phyloP scores from a whole-genome alignment of 2,888 invertebrate species.

The Orchestes rusci region DNA sequence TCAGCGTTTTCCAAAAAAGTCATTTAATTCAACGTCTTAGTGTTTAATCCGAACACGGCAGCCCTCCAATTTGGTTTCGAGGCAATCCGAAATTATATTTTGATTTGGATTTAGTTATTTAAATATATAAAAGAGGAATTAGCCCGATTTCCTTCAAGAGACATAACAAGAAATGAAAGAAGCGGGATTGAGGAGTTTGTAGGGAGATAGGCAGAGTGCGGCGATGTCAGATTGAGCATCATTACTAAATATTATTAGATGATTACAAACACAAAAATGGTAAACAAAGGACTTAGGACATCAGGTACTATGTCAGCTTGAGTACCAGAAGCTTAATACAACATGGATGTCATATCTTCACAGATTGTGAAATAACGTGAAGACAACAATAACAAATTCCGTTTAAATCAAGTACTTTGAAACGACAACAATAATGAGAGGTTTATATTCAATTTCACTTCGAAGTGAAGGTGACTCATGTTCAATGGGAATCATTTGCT shows the following conservation, averaged over 20 bases:
- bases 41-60: conserved; percentile 20
- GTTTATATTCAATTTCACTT: too few species aligned
- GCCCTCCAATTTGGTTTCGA: conserved; percentile 19
- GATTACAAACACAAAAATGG: not conserved
- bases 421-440: too few species aligned
- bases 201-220: conserved; percentile 37
- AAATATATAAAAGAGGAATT: conserved; percentile 36
- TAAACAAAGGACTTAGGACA: not conserved
- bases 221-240: conserved; percentile 13
- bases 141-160: conserved; percentile 33
- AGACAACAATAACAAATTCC: too few species aligned
- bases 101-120: conserved; percentile 38
- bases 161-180: conserved; percentile 34
- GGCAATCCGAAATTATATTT: conserved; percentile 34
- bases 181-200: conserved; percentile 33
- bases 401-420: too few species aligned
- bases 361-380: too few species aligned
- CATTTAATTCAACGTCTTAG: conserved; percentile 19
- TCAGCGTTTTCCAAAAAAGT: conserved; percentile 16
- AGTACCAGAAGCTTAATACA: too few species aligned
- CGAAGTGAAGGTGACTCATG: too few species aligned
- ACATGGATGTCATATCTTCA: too few species aligned
- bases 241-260: not conserved
- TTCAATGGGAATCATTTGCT: too few species aligned
- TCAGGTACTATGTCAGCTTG: too few species aligned